Conservation (phyloP, 2,797 vertebrate species). For the Eulemur coronatus region DNA sequence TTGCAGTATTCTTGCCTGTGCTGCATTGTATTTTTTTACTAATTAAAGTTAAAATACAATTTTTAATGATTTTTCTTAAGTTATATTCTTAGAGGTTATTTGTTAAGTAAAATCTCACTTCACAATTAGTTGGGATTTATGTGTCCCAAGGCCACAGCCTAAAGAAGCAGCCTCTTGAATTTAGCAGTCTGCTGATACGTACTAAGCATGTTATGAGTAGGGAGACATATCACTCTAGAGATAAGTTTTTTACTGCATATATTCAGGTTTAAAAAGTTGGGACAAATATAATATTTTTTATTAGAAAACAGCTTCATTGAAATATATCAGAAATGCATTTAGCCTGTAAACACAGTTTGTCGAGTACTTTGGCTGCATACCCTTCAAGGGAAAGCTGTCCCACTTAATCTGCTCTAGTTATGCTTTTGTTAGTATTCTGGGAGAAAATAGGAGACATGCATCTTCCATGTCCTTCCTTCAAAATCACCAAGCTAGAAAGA, state of each 20-base stretch:
- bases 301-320: slow-evolving; percentile 35
- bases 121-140: background rate
- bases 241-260: background rate
- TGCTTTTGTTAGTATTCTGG: slow-evolving; percentile 57
- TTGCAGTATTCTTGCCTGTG: background rate
- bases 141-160: background rate
- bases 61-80: background rate
- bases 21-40: background rate
- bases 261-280: slow-evolving; percentile 7
- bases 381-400: slow-evolving; percentile 51
- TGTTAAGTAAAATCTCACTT: background rate
- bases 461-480: background rate
- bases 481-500: background rate
- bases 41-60: background rate
- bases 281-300: background rate
- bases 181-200: background rate
- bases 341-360: slow-evolving; percentile 7
- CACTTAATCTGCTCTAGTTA: slow-evolving; percentile 57
- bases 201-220: background rate
- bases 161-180: background rate
- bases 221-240: background rate
- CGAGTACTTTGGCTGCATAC: background rate
- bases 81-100: background rate
- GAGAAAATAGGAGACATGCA: slow-evolving; percentile 1
- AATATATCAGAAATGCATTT: slow-evolving; percentile 14